Conservation (phyloP, 2,113 vertebrate species). For the Toxotes chatareus region DNA sequence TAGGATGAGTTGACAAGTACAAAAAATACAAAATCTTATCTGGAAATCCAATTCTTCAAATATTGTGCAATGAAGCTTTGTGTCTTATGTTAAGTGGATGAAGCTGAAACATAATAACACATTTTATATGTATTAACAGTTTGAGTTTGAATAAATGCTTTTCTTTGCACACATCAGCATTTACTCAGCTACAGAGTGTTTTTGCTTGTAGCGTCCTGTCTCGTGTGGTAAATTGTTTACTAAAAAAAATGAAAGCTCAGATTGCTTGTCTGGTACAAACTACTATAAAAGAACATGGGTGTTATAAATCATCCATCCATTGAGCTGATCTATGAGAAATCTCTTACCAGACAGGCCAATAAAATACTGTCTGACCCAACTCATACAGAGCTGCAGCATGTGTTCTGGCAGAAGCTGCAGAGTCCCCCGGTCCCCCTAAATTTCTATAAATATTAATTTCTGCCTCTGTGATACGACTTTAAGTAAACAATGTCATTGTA, state of each 20-base stretch:
- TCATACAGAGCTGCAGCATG: slow-evolving; percentile 1
- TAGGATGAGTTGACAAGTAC: background rate
- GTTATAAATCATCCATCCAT: background rate
- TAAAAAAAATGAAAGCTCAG: background rate
- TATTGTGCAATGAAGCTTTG: no score
- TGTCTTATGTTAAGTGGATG: no score
- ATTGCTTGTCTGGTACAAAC: background rate
- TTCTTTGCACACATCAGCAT: no score
- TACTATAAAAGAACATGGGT: background rate
- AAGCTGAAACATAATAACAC: no score
- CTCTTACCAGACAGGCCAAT: slow-evolving; percentile 5
- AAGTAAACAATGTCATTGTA: background rate
- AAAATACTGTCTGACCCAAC: background rate
- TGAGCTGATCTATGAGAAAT: background rate
- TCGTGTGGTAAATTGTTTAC: background rate
- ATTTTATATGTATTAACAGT: no score
- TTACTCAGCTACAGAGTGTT: background rate
- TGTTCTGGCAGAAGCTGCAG: background rate
- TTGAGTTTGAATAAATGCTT: background rate
- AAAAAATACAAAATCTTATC: background rate
- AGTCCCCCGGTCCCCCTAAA: background rate
- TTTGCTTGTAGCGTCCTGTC: background rate
- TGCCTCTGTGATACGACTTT: background rate
- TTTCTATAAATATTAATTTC: background rate
- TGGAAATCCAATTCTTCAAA: background rate